Conservation (phyloP, 37 sponge, comb jelly and placozoan genomes). For the Mnemiopsis leidyi region DNA sequence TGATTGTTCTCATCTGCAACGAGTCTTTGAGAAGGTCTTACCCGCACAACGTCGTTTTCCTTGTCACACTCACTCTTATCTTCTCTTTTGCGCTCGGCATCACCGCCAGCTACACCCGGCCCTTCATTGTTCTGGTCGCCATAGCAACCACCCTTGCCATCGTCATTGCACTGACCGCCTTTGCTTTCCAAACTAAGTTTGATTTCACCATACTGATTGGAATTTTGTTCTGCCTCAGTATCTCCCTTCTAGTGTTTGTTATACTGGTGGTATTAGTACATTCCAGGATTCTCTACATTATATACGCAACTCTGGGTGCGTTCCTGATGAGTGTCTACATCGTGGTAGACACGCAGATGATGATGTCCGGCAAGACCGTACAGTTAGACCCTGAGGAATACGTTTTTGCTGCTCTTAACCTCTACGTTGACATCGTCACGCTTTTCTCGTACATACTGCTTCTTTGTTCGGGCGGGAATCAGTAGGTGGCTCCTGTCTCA, state of each 20-base stretch:
- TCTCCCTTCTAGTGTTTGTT: neutral
- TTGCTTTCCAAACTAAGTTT: constrained; percentile 91
- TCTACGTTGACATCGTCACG: constrained; percentile 94
- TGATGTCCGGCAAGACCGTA: constrained; percentile 75
- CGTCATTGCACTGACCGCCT: constrained; percentile 82
- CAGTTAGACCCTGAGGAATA: constrained; percentile 90
- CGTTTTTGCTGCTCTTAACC: constrained; percentile 89
- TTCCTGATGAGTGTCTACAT: constrained; percentile 26
- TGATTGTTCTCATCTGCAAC: constrained; percentile 18
- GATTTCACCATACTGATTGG: constrained; percentile 79
- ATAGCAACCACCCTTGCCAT: constrained; percentile 79
- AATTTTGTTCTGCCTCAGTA: constrained; percentile 10
- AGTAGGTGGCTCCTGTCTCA: neutral
- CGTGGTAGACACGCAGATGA: constrained; percentile 86
- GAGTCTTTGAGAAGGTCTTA: constrained; percentile 12
- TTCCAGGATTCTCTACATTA: constrained; percentile 73
- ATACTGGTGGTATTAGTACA: neutral
- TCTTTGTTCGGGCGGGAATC: constrained; percentile 36
- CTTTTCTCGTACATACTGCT: constrained; percentile 90
- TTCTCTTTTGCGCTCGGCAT: constrained; percentile 16
- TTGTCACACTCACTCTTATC: neutral
- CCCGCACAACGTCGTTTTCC: neutral
- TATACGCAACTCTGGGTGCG: constrained; percentile 70
- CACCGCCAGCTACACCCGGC: neutral
- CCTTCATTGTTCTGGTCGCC: constrained; percentile 71